Base-by-base conservation (phyloP, 2,888 invertebrate species). In the Dusona sp. region DNA sequence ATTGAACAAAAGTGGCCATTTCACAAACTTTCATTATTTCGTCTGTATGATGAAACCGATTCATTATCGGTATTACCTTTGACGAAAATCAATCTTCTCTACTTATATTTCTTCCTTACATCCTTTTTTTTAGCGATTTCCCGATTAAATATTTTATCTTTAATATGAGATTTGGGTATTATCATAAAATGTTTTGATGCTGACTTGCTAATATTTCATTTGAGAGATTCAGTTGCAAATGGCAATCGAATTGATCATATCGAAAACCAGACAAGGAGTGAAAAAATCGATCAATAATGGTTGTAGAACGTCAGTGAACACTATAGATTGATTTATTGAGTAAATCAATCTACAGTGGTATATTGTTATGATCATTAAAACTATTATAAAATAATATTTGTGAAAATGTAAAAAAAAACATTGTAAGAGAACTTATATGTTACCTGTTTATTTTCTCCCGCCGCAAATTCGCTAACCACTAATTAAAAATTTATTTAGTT, bases 1-100 rank as follows among this genome's bases (percentile, higher is more conserved):
- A 48, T 8, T 45, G 36, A 25, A 54, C 77, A 83, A 81, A 36
- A 3, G 2, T 22, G 29, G 85, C 68, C 84, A 65, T n/a, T 11
- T 19, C 80, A 25, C 38, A 61, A 33, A 61, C 4, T 61, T 61
- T 3, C 9, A 61, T 61, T 4, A 61, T 61, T 61, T 29, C 29
- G 29, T 11, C 3, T 13, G 29, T 25, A 29, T 6, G n/a, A 61
- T 7, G n/a, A 51, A 42, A 42, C 11, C 51, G 54, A 22, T 54
- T 8, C 9, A 54, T 54, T 8, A 3, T 54, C 7, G 19, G 0
- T 48, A 2, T 48, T 48, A 7, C n/a, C 7, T 19, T n/a, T 19
- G 19, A 4, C 3, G n/a, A 51, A 0, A 51, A 19, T 51, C 6
- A n/a, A 51, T 19, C 7, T 51, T n/a, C n/a, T 3, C 6, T 6